Conservation (phyloP, 2,113 vertebrate genomes). For the Lophius piscatorius region DNA sequence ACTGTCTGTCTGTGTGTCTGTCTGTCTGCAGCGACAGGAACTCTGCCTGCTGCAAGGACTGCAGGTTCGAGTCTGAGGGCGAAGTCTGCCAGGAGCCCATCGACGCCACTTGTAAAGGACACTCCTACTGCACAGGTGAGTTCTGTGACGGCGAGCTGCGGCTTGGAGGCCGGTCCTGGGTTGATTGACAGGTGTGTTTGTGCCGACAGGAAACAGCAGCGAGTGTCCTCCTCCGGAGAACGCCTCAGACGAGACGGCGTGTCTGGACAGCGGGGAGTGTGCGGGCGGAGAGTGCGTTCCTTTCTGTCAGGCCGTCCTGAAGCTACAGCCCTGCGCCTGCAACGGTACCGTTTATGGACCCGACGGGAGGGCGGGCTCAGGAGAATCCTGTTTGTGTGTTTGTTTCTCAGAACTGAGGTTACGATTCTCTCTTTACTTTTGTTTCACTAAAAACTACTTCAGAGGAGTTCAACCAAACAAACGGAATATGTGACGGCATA, state of each 20-base stretch:
- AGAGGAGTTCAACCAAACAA: too few relatives aligned
- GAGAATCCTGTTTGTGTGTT: too few relatives aligned
- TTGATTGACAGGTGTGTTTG: not conserved
- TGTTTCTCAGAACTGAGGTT: too few relatives aligned
- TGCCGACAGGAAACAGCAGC: conserved; percentile 84
- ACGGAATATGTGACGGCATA: too few relatives aligned
- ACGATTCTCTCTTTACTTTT: too few relatives aligned
- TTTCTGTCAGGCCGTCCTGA: conserved; percentile 87
- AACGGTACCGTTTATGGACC: conserved; percentile 84
- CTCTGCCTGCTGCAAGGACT: conserved; percentile 79
- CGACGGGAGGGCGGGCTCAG: too few relatives aligned
- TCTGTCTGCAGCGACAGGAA: conserved; percentile 72
- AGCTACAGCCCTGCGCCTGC: conserved; percentile 89
- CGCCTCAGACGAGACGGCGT: conserved; percentile 84
- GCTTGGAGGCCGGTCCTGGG: too few relatives aligned
- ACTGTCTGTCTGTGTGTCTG: not conserved
- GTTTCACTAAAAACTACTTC: too few relatives aligned
- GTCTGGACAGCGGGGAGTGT: conserved; percentile 92
- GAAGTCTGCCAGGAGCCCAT: conserved; percentile 96
- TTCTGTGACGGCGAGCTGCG: not conserved
- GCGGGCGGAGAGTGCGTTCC: conserved; percentile 88
- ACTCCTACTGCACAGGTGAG: conserved; percentile 92
- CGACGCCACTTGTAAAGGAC: conserved; percentile 93
- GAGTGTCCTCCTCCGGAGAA: conserved; percentile 91
- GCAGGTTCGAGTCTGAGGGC: conserved; percentile 85